Evolutionary conservation across 2,888 invertebrate genomes (phyloP), one percentile per base, ranked within the genome.

Genomic region (Thymelicus acteon): DNA sequence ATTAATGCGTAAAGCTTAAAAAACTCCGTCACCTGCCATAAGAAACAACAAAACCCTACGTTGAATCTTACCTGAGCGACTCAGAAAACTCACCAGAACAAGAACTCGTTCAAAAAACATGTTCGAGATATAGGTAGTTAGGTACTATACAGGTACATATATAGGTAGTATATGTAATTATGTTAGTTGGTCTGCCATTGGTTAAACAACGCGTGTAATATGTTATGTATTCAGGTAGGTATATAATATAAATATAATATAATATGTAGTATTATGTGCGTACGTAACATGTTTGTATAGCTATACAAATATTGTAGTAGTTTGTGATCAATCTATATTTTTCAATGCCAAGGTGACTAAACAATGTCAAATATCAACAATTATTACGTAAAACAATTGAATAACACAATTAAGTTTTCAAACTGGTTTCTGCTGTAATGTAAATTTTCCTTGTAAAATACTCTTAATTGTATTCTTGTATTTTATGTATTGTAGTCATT

Each of bases 31-130:
- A n/a, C 19, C 10, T 24, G 24, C 24, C 24, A 12, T 12, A 10
- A 54, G 12, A 24, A 54, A 19, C 52, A 52, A 52, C 12, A 54
- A 54, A 52, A 52, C 10, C 15, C 2, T 44, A 44, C 44, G 12
- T 31, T 52, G 49, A 54, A 24, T 54, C 19, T 54, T 54, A 54
- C 54, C 54, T 54, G 54, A 24, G 54, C 49, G 49, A 49, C 5
- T 49, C 15, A 47, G 47, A 47, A 47, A 19, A 52, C 8, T 8
- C 15, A 19, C 7, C 49, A 19, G 15, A 31, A 31, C 19, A 52
- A 52, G 49, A 52, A 52, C 49, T 52, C 19, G 49, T 52, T 52
- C 19, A 52, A 15, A 49, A 31, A 52, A 52, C 49, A 52, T 52
- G 49, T 52, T 52, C 49, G 19, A 52, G 15, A 52, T 44, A 12